Evolutionary conservation across 1,140 invertebrate genomes (phyloP).

Genomic region (Mamestra configurata): DNA sequence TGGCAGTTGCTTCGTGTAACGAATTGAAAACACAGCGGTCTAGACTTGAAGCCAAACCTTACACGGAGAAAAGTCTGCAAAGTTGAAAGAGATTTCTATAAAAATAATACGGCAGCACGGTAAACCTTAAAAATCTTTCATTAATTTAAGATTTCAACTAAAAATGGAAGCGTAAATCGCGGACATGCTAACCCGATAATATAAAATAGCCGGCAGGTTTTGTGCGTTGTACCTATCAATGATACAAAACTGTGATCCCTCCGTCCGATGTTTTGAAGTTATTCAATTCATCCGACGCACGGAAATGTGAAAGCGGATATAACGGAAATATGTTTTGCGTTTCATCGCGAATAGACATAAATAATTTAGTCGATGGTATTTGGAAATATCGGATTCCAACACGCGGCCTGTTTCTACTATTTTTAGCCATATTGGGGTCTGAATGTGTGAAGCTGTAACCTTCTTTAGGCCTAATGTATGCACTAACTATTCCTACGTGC

Average conservation of each 20-base stretch:
- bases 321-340: slow-evolving; percentile 18
- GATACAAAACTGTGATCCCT: slow-evolving; percentile 38
- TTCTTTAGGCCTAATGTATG: background rate
- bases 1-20: background rate
- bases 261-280: slow-evolving; percentile 27
- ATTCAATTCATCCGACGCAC: slow-evolving; percentile 8
- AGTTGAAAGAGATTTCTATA: too few relatives aligned
- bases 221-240: background rate
- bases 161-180: too few relatives aligned
- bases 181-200: too few relatives aligned
- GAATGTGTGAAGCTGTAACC: background rate
- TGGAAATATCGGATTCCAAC: background rate
- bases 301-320: slow-evolving; percentile 20
- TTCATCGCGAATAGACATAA: slow-evolving; percentile 11
- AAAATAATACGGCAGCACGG: too few relatives aligned
- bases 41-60: background rate
- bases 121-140: too few relatives aligned
- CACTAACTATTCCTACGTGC: slow-evolving; percentile 5
- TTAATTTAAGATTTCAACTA: too few relatives aligned
- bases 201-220: too few relatives aligned
- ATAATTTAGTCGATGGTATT: background rate
- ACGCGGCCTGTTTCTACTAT: background rate
- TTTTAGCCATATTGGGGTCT: background rate
- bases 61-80: too few relatives aligned
- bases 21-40: background rate